Conservation (phyloP, 1,140 invertebrate genomes). For the Episyrphus balteatus region DNA sequence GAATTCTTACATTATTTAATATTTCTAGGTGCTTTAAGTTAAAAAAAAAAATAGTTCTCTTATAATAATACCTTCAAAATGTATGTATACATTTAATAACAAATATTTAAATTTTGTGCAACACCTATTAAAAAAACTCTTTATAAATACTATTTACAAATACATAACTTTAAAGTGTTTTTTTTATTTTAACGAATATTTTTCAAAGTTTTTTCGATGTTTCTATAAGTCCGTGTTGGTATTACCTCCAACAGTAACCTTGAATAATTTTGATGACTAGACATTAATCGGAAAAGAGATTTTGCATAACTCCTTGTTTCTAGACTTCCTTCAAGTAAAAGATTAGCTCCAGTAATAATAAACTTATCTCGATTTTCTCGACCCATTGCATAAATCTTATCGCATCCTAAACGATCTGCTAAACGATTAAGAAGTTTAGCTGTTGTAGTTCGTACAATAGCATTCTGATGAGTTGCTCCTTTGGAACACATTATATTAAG, state of each 20-base stretch:
- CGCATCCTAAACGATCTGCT: constrained; percentile 59
- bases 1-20: too few relatives aligned
- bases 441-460: constrained; percentile 66
- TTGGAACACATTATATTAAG: constrained; percentile 40
- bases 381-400: constrained; percentile 57
- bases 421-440: constrained; percentile 64
- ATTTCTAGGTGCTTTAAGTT: too few relatives aligned
- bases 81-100: too few relatives aligned
- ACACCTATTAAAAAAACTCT: too few relatives aligned
- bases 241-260: constrained; percentile 53
- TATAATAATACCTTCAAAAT: too few relatives aligned
- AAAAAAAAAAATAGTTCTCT: too few relatives aligned
- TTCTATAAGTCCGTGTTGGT: constrained; percentile 49
- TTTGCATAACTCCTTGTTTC: constrained; percentile 69
- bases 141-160: too few relatives aligned
- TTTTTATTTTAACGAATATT: constrained; percentile 16
- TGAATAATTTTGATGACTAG: constrained; percentile 51
- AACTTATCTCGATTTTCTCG: constrained; percentile 71
- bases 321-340: constrained; percentile 74
- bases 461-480: constrained; percentile 70
- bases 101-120: too few relatives aligned
- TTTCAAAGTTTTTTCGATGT: constrained; percentile 52
- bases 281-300: constrained; percentile 48
- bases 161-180: too few relatives aligned
- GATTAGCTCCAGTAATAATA: constrained; percentile 65